Evolutionary conservation across 2,797 vertebrate genomes (phyloP).

Genomic region (Anguilla obscura): DNA sequence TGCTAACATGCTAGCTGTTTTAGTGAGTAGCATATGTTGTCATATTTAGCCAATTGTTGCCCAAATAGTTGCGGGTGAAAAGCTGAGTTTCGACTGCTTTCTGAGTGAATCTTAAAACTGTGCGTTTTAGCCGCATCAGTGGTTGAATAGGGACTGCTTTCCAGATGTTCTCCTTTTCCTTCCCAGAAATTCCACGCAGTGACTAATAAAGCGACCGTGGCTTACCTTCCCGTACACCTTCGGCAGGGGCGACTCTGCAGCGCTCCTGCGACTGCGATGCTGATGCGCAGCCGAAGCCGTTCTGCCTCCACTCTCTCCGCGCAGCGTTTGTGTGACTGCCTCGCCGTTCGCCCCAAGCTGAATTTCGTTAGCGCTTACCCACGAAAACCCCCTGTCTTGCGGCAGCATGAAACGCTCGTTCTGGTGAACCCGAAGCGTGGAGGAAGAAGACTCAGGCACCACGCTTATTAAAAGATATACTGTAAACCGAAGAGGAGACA

Average conservation of each 20-base stretch:
- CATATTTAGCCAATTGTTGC: not conserved
- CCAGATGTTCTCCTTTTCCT: not conserved
- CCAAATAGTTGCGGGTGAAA: not conserved
- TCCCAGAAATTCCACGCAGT: not conserved
- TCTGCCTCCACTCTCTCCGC: slow-evolving; percentile 50
- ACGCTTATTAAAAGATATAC: slow-evolving; percentile 60
- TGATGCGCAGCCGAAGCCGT: slow-evolving; percentile 49
- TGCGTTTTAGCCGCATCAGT: not conserved
- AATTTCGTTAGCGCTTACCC: slow-evolving; percentile 58
- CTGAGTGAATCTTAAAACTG: not conserved
- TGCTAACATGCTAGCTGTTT: not conserved
- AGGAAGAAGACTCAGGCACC: slow-evolving; percentile 48
- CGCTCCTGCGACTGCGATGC: slow-evolving; percentile 73
- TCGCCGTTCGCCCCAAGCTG: slow-evolving; percentile 57
- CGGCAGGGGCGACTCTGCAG: slow-evolving; percentile 71
- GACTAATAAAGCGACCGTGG: not conserved
- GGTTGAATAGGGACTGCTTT: not conserved
- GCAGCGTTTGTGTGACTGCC: slow-evolving; percentile 55
- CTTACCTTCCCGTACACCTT: slow-evolving; percentile 92
- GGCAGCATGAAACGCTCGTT: slow-evolving; percentile 61
- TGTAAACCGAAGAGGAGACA: slow-evolving; percentile 51
- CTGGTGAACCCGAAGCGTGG: slow-evolving; percentile 60
- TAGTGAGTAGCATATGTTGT: not conserved
- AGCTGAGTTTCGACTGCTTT: not conserved
- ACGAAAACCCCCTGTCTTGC: slow-evolving; percentile 73